A percentile compares a stretch with the other conserved stretches of the same genome.
Evolutionary conservation across 2,113 vertebrate species (phyloP).

Genomic region (Mormyrus iriodes): DNA sequence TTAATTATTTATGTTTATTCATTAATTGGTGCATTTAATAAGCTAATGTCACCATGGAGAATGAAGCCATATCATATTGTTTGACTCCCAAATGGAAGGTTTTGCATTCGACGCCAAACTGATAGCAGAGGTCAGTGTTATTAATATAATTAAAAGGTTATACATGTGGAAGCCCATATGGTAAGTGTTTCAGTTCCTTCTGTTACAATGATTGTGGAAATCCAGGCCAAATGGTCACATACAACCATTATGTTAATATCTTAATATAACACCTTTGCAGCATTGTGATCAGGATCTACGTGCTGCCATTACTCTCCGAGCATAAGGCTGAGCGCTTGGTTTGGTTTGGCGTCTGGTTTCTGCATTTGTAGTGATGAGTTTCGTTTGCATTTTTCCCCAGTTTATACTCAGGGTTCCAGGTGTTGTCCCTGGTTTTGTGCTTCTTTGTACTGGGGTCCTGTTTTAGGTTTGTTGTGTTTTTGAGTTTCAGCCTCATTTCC

Average conservation of each 20-base stretch:
- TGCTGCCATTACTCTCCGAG: neutral
- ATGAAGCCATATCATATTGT: neutral
- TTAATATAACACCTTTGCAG: neutral
- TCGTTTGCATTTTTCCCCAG: neutral
- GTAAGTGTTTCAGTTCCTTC: neutral
- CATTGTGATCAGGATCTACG: neutral
- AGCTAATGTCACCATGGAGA: neutral
- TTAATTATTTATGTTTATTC: conserved; percentile 19
- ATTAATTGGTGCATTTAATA: conserved; percentile 10
- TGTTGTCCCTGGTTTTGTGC: too few species aligned
- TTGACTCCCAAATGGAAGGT: neutral
- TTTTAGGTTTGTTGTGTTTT: neutral
- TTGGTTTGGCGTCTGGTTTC: neutral
- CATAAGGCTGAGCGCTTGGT: neutral
- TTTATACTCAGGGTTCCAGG: too few species aligned
- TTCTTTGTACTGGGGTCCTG: neutral
- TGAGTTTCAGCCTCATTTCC: neutral
- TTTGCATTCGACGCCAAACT: neutral
- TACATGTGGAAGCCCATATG: neutral
- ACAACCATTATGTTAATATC: neutral
- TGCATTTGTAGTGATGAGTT: neutral
- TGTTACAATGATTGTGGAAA: neutral
- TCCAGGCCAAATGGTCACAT: neutral
- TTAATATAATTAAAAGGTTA: neutral
- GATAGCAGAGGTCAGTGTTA: neutral